Evolutionary conservation across 2,113 vertebrate genomes (phyloP).

Genomic region (Pontoporia blainvillei): DNA sequence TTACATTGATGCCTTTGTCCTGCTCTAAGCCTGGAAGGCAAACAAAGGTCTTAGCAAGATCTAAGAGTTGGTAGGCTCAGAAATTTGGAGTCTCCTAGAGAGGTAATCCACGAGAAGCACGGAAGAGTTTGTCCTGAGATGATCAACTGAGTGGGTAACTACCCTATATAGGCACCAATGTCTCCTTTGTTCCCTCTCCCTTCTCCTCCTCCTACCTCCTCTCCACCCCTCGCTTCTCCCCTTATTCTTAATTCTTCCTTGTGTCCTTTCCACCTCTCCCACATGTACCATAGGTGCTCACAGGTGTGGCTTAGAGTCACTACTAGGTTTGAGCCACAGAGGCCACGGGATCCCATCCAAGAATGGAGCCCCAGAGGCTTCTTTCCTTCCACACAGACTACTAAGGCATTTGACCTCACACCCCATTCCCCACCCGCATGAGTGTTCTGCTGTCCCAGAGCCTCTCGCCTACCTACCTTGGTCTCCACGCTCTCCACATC

Average conservation of each 20-base stretch:
- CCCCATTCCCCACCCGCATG: not conserved
- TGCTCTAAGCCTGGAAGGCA: not conserved
- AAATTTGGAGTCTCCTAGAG: not conserved
- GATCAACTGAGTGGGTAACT: not conserved
- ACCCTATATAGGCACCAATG: not conserved
- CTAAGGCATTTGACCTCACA: not conserved
- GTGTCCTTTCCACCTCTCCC: not conserved
- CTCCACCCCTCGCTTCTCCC: not conserved
- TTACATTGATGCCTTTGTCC: not conserved
- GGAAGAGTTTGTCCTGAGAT: not conserved
- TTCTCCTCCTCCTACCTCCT: not conserved
- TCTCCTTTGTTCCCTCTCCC: not conserved
- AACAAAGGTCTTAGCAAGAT: not conserved
- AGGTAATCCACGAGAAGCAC: not conserved
- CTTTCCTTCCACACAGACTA: not conserved
- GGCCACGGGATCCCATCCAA: not conserved
- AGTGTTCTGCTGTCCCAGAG: no score
- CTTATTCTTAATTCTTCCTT: not conserved
- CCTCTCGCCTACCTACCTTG: conserved; percentile 76
- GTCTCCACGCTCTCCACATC: conserved; percentile 75
- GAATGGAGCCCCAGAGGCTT: not conserved
- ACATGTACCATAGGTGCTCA: not conserved
- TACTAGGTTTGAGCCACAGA: not conserved
- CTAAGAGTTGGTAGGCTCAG: not conserved
- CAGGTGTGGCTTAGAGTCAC: not conserved